Base-by-base conservation (phyloP, 2,888 invertebrate species). In the Tribolium freemani region DNA sequence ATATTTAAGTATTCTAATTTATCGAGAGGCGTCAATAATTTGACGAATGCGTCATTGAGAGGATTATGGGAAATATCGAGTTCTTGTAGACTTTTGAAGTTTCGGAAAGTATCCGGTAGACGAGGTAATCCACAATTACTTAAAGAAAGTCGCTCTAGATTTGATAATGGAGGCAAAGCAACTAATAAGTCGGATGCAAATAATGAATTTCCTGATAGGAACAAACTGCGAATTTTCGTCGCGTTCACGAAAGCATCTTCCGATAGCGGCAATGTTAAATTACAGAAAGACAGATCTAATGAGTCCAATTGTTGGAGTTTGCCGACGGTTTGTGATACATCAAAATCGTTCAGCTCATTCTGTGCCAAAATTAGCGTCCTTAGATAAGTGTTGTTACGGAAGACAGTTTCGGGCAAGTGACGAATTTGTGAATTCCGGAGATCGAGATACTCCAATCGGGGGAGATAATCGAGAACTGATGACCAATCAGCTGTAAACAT, bases 41-140 rank as follows among this genome's bases (percentile, higher is more conserved):
- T 89, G 5, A 91, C 90, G 81, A 93, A 93, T 0, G 91, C 92
- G 79, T 92, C 90, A 51, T 90, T 89, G 0, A 93, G 85, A 0
- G 93, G 93, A 84, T 93, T 93, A 80, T 91, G 88, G 0, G 93
- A 93, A 80, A 93, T 91, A 79, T 93, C 93, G 45, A 93, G 86
- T 80, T 92, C 92, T 77, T 90, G 88, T 11, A 93, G 88, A 80
- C 91, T 88, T 77, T 90, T 90, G 71, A 93, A 90, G 10, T 90
- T 89, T 78, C 91, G 89, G 80, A 93, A 92, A 21, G 91, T 91
- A 76, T 91, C 89, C 0, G 93, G 93, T 44, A 93, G 85, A 68
- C 89, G 89, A 13, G 88, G 88, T 9, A 93, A 86, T 5, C 90
- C 90, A 80, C 93, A 93, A 79, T 92, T 90, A 79, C 91, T 91